Base-by-base conservation (phyloP, 2,888 invertebrate genomes). In the Cinara cedri region DNA sequence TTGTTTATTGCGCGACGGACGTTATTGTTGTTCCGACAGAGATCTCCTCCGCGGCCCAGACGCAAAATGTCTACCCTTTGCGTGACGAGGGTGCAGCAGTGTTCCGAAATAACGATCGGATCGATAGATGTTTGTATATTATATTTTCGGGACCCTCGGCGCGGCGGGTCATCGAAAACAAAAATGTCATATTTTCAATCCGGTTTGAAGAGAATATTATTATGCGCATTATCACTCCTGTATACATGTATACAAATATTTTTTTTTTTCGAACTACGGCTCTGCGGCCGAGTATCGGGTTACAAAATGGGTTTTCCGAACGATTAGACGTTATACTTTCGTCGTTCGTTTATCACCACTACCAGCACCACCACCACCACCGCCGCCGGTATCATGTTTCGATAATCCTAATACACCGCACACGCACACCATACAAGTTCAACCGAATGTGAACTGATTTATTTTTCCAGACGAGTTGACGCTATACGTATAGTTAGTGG, bases 301-400 rank as follows among this genome's bases (percentile, higher is more conserved):
- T 72, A 72, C 72, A 26, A 26, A 66, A 76, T 66, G 54, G 66
- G 42, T 66, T 76, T 76, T 76, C 76, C 76, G 55, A 76, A 51
- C 55, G 76, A 76, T 76, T 76, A 76, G 65, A 55, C 66, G 42
- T 75, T 65, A 44, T 24, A 63, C 54, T 63, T 63, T 65, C 54
- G 63, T 21, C 34, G 71, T 24, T 21, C 34, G 71, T 24, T 57
- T n/a, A n/a, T 21, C 44, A n/a, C 10, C 21, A n/a, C n/a, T n/a
- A 42, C 13, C n/a, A 65, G 44, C 55, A 66, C 54, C 76, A 66
- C n/a, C n/a, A n/a, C n/a, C 24, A n/a, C 44, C 44, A n/a, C 10
- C 21, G 42, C 13, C n/a, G 42, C 13, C n/a, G 54, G 44, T 66
- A 66, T 65, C 76, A 66, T 57, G 51, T 75, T 75, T 76, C 76